Base-by-base conservation (phyloP, 2,888 invertebrate species). In the Apodemia mormo region DNA sequence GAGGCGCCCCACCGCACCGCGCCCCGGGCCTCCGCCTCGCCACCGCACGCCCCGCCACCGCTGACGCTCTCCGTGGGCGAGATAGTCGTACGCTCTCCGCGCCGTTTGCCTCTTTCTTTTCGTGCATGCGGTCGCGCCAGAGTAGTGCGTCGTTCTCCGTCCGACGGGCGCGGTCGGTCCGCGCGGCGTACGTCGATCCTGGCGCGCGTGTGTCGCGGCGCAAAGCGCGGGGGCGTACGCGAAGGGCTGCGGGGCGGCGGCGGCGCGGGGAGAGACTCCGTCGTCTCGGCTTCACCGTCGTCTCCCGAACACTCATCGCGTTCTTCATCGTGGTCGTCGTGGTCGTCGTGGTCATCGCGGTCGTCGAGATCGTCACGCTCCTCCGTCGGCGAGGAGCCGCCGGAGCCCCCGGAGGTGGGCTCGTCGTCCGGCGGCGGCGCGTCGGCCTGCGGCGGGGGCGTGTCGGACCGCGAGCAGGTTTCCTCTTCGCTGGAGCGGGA, bases 1-100 rank as follows among this genome's bases (percentile, higher is more conserved):
- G 85, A 81, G 66, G 87, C 87, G 81, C 88, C 86, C 84, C 85
- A 84, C 73, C 87, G 88, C 79, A 85, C 77, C 3, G 79, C 76
- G 68, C 71, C 72, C 54, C 75, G 77, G 70, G 71, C 70, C 71
- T 77, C 75, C 43, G 77, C 79, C 70, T 79, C 79, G 71, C 84
- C 85, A 78, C 83, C 86, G 72, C 84, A 85, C 66, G 71, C 82
- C 77, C 71, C 75, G 70, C 68, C 71, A 68, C 73, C 75, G 54
- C 79, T 78, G 68, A 79, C 80, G 71, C 72, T 72, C 70, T 72
- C 71, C 70, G 78, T 70, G 54, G 78, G 77, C 54, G 73, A 74
- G 65, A 73, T 71, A 65, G 68, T 71, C 66, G 69, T 75, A 68
- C 75, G 71, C 73, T 73, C 78, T 71, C 75, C 66, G 71, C 79